Conservation (phyloP, 2,113 vertebrate genomes). For the Otus sunia region DNA sequence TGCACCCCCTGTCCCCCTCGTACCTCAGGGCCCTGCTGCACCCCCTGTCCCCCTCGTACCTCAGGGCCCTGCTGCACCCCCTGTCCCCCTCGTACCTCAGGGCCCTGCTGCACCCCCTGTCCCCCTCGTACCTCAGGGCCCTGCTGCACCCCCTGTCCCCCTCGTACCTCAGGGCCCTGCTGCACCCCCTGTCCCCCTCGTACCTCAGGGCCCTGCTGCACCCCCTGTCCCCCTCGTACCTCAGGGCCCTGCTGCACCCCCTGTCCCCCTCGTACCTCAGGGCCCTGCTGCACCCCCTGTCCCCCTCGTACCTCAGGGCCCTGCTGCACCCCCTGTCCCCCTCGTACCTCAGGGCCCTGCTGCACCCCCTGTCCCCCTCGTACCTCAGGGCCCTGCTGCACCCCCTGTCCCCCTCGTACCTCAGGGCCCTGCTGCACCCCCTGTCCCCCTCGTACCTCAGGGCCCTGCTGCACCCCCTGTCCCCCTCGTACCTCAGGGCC, state of each 20-base stretch:
- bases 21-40: no score
- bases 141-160: no score
- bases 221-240: no score
- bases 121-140: no score
- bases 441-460: no score
- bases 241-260: no score
- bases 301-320: neutral
- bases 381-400: no score
- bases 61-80: no score
- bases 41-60: fast-evolving
- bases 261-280: neutral
- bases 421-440: neutral
- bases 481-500: neutral
- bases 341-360: no score
- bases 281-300: no score
- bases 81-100: neutral
- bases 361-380: fast-evolving
- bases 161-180: neutral
- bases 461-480: no score
- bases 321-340: neutral
- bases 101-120: neutral
- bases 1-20: fast-evolving
- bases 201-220: neutral
- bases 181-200: neutral
- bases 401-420: neutral